Base-by-base conservation (phyloP, 2,113 vertebrate genomes). In the Myxocyprinus asiaticus region DNA sequence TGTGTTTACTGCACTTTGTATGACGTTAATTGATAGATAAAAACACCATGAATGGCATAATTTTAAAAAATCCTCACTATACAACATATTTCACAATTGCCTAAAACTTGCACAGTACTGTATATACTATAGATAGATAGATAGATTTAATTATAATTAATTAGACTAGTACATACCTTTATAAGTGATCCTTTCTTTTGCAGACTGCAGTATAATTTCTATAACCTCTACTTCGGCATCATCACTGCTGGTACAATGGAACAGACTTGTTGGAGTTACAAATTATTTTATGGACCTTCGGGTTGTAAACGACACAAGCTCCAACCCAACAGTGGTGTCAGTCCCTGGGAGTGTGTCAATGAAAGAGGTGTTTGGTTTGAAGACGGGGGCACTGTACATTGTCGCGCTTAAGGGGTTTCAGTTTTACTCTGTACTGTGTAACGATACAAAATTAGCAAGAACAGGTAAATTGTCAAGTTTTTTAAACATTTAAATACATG, bases 231-330 rank as follows among this genome's bases (percentile, higher is more conserved):
- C 84, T 5, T 67, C 85, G 1, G 66, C 91, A 2, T 87, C 90
- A n/a, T 87, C 90, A 0, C 84, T 93, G 61, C 15, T 83, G 61
- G 77, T 93, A 7, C 87, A 85, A 83, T 93, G 92, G 92, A 76
- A 74, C 42, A 48, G 55, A 45, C 66, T 82, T 58, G 0, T 2
- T 0, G 58, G 4, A 2, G 87, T 88, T 9, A 88, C 90, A 43
- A 86, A 82, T 77, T 92, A 88, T 59, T 75, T 93, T 77, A 81
- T 93, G 82, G 92, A 93, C 80, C 61, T 91, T 17, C 86, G 92
- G 76, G 82, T 89, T 67, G 88, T 68, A 82, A 90, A 91, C 75
- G 76, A 59, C 22, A 70, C 77, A 33, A 33, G 48, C 0, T 6
- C 59, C 47, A 80, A 86, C 15, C 92, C 92, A 0, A 83, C 92